phyloP scores from a whole-genome alignment of 1,140 invertebrate genomes.

The Ylistrum balloti region DNA sequence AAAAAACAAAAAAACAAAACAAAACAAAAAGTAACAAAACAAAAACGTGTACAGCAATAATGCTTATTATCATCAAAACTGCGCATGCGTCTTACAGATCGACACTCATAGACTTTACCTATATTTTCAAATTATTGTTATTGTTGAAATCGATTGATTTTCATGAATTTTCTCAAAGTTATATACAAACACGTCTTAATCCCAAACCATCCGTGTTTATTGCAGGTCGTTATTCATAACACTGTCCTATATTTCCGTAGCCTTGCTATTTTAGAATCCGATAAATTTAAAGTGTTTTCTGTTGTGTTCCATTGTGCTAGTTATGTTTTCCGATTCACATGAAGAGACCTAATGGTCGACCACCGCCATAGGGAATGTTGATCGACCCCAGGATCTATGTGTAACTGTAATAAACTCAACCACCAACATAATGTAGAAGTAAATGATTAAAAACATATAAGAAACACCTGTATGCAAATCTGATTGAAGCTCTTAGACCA shows the following conservation, averaged over 20 bases:
- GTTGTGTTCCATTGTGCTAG: not conserved
- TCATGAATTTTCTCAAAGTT: too few relatives aligned
- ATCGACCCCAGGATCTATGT: not conserved
- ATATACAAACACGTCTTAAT: not conserved
- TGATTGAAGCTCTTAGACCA: too few relatives aligned
- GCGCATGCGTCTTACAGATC: too few relatives aligned
- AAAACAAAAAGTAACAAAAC: too few relatives aligned
- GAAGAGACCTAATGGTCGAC: not conserved
- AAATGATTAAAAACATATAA: too few relatives aligned
- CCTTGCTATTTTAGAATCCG: not conserved
- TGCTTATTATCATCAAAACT: too few relatives aligned
- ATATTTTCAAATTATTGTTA: too few relatives aligned
- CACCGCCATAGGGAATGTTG: not conserved
- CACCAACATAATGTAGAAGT: not conserved
- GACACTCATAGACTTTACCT: too few relatives aligned
- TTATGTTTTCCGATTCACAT: slow-evolving; percentile 12
- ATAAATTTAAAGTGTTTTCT: not conserved
- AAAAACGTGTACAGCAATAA: too few relatives aligned
- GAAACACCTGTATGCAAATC: too few relatives aligned
- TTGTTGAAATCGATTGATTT: too few relatives aligned
- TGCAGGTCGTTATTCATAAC: not conserved
- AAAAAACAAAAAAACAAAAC: too few relatives aligned
- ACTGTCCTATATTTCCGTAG: not conserved
- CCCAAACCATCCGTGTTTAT: not conserved
- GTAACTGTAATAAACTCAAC: not conserved